These are phyloP conservation scores for Neuroterus valhalla DNA, from an alignment of 1,140 invertebrate genomes.

Conservation along the genomic window DNA sequence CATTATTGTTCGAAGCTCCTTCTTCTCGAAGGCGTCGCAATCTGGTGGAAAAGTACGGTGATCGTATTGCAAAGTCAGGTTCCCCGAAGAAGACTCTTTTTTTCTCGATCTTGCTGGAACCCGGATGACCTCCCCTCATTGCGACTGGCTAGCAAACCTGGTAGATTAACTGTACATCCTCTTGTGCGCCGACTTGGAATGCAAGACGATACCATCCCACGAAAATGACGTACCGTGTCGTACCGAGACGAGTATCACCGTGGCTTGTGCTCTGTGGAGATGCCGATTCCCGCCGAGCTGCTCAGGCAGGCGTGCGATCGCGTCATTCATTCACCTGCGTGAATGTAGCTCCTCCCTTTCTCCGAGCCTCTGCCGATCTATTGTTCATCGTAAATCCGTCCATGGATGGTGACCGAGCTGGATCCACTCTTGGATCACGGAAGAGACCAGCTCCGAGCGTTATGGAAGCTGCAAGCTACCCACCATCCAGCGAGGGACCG, in stretches of 20 bases:
- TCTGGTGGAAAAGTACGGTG: slow-evolving; percentile 30
- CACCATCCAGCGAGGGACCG: neutral
- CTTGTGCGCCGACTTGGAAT: slow-evolving; percentile 63
- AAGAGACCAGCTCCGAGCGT: slow-evolving; percentile 40
- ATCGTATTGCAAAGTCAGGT: neutral
- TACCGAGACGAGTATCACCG: slow-evolving; percentile 36
- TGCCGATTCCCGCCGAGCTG: slow-evolving; percentile 31
- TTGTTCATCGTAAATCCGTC: slow-evolving; percentile 53
- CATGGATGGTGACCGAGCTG: slow-evolving; percentile 37
- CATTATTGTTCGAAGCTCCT: slow-evolving; percentile 2
- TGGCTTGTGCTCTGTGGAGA: slow-evolving; percentile 38
- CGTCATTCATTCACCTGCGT: slow-evolving; percentile 65
- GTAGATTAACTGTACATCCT: slow-evolving; percentile 68
- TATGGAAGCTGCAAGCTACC: slow-evolving; percentile 34
- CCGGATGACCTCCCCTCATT: slow-evolving; percentile 62
- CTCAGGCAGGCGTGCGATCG: slow-evolving; percentile 42
- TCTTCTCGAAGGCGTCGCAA: neutral
- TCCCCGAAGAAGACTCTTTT: too few species aligned
- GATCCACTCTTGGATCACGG: slow-evolving; percentile 39
- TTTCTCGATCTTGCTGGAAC: slow-evolving; percentile 59
- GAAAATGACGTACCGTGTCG: slow-evolving; percentile 55
- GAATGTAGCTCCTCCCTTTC: slow-evolving; percentile 38
- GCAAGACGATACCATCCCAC: slow-evolving; percentile 57
- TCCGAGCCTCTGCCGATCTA: slow-evolving; percentile 41
- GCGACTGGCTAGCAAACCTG: slow-evolving; percentile 54